phyloP scores from a whole-genome alignment of 1,140 invertebrate species.

The Leguminivora glycinivorella region DNA sequence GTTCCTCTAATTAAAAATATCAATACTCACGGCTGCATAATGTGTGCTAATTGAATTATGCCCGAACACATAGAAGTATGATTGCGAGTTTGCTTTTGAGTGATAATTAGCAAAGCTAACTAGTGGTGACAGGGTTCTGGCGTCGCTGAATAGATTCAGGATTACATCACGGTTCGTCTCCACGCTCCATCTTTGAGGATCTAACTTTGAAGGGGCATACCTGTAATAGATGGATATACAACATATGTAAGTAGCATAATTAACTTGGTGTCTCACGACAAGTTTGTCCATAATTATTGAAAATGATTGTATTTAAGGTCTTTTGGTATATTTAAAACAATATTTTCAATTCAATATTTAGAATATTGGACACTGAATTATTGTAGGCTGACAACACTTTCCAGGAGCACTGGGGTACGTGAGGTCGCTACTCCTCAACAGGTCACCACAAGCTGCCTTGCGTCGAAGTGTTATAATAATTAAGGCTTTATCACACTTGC shows the following conservation, averaged over 20 bases:
- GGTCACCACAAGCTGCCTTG: too few species aligned
- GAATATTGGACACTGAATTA: too few species aligned
- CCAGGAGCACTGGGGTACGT: too few species aligned
- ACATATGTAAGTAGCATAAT: neutral
- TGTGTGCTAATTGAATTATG: constrained; percentile 89
- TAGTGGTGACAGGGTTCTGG: constrained; percentile 86
- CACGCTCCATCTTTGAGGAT: constrained; percentile 81
- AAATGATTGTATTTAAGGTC: too few species aligned
- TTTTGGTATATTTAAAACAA: too few species aligned
- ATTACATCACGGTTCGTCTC: constrained; percentile 88
- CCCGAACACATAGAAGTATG: constrained; percentile 94
- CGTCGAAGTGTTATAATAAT: too few species aligned
- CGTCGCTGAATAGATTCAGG: constrained; percentile 93
- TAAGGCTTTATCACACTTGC: too few species aligned
- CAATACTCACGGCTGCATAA: constrained; percentile 82
- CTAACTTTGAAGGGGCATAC: constrained; percentile 80
- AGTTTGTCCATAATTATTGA: too few species aligned
- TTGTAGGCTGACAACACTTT: too few species aligned
- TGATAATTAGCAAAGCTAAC: constrained; percentile 87
- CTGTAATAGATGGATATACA: constrained; percentile 51
- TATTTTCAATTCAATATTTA: too few species aligned
- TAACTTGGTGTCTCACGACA: too few species aligned
- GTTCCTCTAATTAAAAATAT: neutral
- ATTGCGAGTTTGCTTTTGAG: constrained; percentile 84
- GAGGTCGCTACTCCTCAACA: too few species aligned